Conservation (phyloP, 2,888 invertebrate species). For the Panopea generosa region DNA sequence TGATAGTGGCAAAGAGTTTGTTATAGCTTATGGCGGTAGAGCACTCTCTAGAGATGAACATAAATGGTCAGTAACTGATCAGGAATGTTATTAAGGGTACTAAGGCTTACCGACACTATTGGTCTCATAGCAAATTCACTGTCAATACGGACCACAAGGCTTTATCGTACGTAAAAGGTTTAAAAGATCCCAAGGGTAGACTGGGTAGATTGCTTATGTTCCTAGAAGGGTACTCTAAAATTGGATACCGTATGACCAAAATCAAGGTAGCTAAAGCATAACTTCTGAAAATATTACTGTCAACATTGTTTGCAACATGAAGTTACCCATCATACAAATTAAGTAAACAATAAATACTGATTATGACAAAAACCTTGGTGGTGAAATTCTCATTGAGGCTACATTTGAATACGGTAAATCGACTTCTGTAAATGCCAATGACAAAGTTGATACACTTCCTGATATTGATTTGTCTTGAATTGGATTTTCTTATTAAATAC, state of each 20-base stretch:
- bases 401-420: neutral
- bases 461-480: conserved; percentile 13
- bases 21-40: conserved; percentile 61
- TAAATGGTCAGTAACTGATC: conserved; percentile 56
- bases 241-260: conserved; percentile 43
- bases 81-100: conserved; percentile 47
- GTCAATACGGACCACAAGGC: conserved; percentile 61
- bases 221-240: conserved; percentile 37
- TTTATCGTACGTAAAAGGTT: conserved; percentile 35
- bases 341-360: too few species aligned
- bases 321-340: too few species aligned
- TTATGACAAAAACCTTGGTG: too few species aligned
- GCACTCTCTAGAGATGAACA: conserved; percentile 35
- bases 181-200: conserved; percentile 39
- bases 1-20: conserved; percentile 41
- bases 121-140: conserved; percentile 42
- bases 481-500: conserved; percentile 12
- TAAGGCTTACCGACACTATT: conserved; percentile 45
- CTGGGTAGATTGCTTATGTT: conserved; percentile 49
- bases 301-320: too few species aligned
- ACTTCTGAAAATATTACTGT: too few species aligned
- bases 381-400: too few species aligned
- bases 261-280: too few species aligned
- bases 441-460: conserved; percentile 1
- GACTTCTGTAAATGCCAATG: too few species aligned